Conservation (phyloP, 1,140 invertebrate genomes). For the Zaprionus inermis region DNA sequence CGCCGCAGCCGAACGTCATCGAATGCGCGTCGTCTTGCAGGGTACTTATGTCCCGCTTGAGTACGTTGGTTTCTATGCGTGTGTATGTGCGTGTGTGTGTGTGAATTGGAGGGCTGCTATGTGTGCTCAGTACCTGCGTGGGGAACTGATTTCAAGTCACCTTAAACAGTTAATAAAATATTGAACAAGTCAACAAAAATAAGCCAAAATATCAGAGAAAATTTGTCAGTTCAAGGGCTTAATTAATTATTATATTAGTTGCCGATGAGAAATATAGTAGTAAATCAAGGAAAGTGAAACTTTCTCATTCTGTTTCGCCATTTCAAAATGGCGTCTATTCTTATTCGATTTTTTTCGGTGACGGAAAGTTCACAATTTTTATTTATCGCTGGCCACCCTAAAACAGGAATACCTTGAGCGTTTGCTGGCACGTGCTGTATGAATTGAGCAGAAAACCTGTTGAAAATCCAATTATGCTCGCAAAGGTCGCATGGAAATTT, state of each 20-base stretch:
- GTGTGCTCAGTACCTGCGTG: neutral
- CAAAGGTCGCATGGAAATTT: conserved; percentile 1
- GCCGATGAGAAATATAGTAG: neutral
- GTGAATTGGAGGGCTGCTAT: neutral
- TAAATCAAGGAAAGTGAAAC: neutral
- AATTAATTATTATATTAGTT: neutral
- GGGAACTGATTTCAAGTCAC: conserved; percentile 1
- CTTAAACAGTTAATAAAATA: conserved; percentile 5
- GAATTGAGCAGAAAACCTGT: conserved; percentile 6
- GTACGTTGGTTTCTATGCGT: neutral
- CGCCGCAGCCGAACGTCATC: neutral
- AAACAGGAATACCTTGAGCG: conserved; percentile 2
- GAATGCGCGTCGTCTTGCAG: neutral
- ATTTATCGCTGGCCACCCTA: neutral
- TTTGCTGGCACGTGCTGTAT: neutral
- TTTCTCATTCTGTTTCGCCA: neutral
- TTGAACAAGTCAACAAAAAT: neutral
- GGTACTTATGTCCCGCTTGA: neutral
- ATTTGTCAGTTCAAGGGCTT: neutral
- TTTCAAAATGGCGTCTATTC: conserved; percentile 5
- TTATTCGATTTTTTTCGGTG: neutral
- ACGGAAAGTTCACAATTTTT: conserved; percentile 1
- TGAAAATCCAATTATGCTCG: conserved; percentile 2
- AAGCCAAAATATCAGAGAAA: neutral
- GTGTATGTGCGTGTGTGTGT: neutral